Conservation (phyloP, 1,140 invertebrate genomes). For the Lordiphosa mommai region DNA sequence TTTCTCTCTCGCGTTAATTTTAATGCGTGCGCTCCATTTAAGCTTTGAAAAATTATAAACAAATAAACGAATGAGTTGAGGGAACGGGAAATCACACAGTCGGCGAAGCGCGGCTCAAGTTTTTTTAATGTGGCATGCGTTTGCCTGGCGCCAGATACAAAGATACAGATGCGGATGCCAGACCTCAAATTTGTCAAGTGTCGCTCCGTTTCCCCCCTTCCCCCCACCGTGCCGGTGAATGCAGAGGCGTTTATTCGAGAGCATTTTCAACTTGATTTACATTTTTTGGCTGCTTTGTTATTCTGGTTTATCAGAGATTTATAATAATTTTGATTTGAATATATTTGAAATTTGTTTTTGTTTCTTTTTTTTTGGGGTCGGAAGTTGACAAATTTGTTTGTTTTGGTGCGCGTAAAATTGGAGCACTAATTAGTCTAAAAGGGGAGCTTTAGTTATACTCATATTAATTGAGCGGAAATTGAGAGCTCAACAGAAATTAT, state of each 20-base stretch:
- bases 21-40: constrained; percentile 64
- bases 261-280: constrained; percentile 63
- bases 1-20: constrained; percentile 8
- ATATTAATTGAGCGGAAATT: constrained; percentile 73
- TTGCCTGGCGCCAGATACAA: constrained; percentile 53
- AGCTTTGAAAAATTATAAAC: constrained; percentile 75
- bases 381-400: constrained; percentile 60
- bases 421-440: constrained; percentile 66
- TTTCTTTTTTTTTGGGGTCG: constrained; percentile 20
- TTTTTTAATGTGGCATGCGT: constrained; percentile 69
- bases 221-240: constrained; percentile 6
- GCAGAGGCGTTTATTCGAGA: constrained; percentile 74
- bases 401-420: constrained; percentile 39
- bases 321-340: constrained; percentile 36
- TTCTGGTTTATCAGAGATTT: constrained; percentile 37
- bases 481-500: constrained; percentile 18
- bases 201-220: background rate
- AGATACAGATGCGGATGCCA: constrained; percentile 25
- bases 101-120: constrained; percentile 41
- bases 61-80: constrained; percentile 38
- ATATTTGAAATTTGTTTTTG: constrained; percentile 1
- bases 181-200: constrained; percentile 59
- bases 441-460: constrained; percentile 7
- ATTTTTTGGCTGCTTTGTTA: constrained; percentile 29
- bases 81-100: constrained; percentile 54